These are phyloP conservation scores for Nesogale talazaci DNA, from an alignment of 2,113 vertebrate species.

Conservation along the genomic window DNA sequence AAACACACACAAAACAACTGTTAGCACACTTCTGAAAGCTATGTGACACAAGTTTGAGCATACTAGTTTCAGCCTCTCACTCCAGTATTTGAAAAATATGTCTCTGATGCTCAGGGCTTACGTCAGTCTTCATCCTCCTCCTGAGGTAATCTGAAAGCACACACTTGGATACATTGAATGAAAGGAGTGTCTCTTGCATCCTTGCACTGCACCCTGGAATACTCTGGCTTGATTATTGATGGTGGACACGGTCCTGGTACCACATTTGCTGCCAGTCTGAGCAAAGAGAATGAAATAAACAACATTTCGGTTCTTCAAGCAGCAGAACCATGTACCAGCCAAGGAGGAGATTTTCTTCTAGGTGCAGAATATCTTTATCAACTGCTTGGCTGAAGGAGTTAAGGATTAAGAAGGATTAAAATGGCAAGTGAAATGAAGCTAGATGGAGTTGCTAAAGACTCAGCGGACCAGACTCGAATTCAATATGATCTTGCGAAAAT, in stretches of 20 bases:
- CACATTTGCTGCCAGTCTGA: background rate
- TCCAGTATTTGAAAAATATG: background rate
- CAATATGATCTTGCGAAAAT: constrained; percentile 39
- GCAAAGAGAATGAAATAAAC: constrained; percentile 31
- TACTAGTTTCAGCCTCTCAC: background rate
- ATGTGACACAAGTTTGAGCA: background rate
- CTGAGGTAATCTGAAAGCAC: background rate
- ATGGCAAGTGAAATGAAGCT: constrained; percentile 54
- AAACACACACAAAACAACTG: too few species aligned
- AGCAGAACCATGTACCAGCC: background rate
- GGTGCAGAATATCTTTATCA: constrained; percentile 44
- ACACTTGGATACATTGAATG: background rate
- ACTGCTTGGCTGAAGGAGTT: constrained; percentile 8
- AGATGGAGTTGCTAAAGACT: constrained; percentile 45
- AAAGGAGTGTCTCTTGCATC: background rate
- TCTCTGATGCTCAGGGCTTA: background rate
- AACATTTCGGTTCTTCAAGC: background rate
- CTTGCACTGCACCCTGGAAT: background rate
- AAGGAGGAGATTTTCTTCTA: constrained; percentile 44
- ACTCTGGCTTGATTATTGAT: background rate
- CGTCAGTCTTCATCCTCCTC: background rate
- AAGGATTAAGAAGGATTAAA: constrained; percentile 69
- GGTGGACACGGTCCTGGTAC: background rate
- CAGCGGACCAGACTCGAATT: constrained; percentile 50
- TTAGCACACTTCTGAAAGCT: background rate